Evolutionary conservation across 2,797 vertebrate species (phyloP).

Genomic region (Sciaenops ocellatus): DNA sequence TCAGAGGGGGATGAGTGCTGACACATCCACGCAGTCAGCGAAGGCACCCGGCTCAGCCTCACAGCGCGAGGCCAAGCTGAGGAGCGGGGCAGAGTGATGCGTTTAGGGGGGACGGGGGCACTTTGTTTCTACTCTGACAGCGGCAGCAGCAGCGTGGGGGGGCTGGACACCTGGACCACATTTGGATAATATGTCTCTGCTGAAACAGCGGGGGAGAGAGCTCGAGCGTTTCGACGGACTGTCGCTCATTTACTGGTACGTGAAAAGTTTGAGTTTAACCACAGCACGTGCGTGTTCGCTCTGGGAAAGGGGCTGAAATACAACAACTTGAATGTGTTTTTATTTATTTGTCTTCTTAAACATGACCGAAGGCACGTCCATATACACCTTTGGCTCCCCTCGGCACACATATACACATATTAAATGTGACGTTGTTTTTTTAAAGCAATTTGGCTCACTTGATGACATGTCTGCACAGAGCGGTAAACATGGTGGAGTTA

Average conservation of each 20-base stretch:
- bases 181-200: constrained; percentile 84
- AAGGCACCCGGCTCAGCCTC: constrained; percentile 21
- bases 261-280: not conserved
- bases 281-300: not conserved
- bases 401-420: no score
- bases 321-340: not conserved
- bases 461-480: not conserved
- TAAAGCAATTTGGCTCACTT: not conserved
- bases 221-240: constrained; percentile 90
- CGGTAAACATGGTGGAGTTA: no score
- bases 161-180: constrained; percentile 1
- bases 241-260: constrained; percentile 93
- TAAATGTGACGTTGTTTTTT: not conserved
- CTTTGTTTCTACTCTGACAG: constrained; percentile 5
- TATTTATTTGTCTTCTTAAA: not conserved
- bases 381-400: no score
- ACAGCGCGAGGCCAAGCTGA: constrained; percentile 12
- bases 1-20: constrained; percentile 72
- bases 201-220: constrained; percentile 85
- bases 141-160: not conserved
- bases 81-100: constrained; percentile 48
- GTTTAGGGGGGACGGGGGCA: constrained; percentile 24
- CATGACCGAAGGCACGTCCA: not conserved
- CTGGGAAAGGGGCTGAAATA: not conserved
- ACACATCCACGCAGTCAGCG: constrained; percentile 70